These are phyloP conservation scores for Oostethus manadensis DNA, from an alignment of 2,113 vertebrate genomes.

Conservation along the genomic window DNA sequence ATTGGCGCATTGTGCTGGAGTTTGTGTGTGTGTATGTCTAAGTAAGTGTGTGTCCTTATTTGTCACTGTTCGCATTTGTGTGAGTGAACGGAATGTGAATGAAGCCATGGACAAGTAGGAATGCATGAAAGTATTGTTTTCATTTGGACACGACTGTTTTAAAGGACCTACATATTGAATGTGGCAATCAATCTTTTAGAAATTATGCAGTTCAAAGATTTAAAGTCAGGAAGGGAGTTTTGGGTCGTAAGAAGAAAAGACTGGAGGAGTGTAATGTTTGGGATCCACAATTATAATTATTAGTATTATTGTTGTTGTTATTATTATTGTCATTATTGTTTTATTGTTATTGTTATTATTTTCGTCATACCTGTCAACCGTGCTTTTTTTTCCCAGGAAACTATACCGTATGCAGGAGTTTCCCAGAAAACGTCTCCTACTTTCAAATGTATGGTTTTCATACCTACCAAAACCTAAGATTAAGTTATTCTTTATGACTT, in stretches of 20 bases:
- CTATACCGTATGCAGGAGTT: too few species aligned
- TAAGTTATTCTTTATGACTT: background rate
- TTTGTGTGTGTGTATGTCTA: conserved; percentile 13
- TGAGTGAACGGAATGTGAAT: background rate
- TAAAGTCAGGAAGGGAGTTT: too few species aligned
- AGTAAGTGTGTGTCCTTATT: conserved; percentile 3
- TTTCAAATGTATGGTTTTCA: background rate
- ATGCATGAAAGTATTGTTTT: too few species aligned
- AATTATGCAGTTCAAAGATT: background rate
- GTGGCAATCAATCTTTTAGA: background rate
- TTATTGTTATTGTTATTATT: too few species aligned
- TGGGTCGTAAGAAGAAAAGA: too few species aligned
- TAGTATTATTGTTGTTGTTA: too few species aligned
- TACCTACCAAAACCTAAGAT: background rate
- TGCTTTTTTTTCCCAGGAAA: too few species aligned
- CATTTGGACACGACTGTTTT: background rate
- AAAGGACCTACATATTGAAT: background rate
- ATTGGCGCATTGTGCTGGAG: conserved; percentile 3
- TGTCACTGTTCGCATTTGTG: conserved; percentile 7
- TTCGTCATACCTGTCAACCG: too few species aligned
- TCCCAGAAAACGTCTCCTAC: too few species aligned
- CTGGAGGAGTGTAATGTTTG: too few species aligned
- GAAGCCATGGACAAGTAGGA: background rate
- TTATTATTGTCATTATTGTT: too few species aligned
- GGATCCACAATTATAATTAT: too few species aligned